Base-by-base conservation (phyloP, 2,113 vertebrate genomes). In the Rhea pennata region DNA sequence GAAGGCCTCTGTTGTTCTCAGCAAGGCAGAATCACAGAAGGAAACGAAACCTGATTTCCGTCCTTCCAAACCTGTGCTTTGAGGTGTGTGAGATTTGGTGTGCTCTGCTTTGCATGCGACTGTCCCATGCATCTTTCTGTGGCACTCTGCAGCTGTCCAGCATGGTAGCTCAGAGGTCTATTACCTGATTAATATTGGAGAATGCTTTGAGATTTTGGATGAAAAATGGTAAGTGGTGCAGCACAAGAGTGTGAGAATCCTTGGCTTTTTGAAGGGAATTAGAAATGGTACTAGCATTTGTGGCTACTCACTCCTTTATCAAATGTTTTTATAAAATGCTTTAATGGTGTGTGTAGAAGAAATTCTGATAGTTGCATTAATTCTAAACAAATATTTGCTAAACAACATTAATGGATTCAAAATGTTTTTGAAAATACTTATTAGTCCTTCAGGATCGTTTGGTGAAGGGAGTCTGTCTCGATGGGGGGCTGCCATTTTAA, bases 311-410 rank as follows among this genome's bases (percentile, higher is more conserved):
- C 51, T 80, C 54, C 61, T 85, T 87, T 11, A 7, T 74, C n/a
- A 75, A 51, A 91, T 58, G 70, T 62, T 91, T 87, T 90, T 64
- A 50, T 48, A 10, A 82, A 85, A 59, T 1, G n/a, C 71, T 83
- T 75, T 33, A 69, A 66, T 44, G 29, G 53, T 80, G 15, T 4
- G 2, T 59, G 22, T 14, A n/a, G 95, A 61, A 80, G 29, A 48
- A 53, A 86, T 69, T 56, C 81, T 70, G 61, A 12, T 56, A 40
- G 89, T 7, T 21, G 71, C 71, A 14, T n/a, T 93, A 82, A 96
- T 90, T 95, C 90, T 94, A 95, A 96, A 87, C 94, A 96, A 95
- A 84, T 95, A 89, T 97, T 97, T 95, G 88, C 84, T 94, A 95
- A 96, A 96, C 95, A 96, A 82, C 81, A 17, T 85, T 91, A 95